Conservation (phyloP, 2,113 vertebrate species). For the Myodes glareolus region DNA sequence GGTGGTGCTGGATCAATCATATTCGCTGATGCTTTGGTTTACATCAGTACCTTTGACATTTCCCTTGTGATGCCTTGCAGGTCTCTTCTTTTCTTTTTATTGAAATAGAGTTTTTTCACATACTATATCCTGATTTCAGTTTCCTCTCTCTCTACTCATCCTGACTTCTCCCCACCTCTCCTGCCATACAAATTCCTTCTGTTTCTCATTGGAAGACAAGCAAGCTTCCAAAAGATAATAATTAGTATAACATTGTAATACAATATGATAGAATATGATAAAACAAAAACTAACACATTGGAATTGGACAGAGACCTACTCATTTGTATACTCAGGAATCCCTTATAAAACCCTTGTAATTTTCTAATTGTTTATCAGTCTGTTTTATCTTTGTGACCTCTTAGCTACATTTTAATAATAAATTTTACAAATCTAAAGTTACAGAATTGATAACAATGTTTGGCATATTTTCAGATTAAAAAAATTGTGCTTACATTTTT, state of each 20-base stretch:
- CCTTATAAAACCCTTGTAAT: neutral
- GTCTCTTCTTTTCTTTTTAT: neutral
- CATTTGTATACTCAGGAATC: neutral
- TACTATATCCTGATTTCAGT: neutral
- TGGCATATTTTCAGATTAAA: neutral
- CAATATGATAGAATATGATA: neutral
- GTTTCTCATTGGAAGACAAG: neutral
- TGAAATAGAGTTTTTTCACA: neutral
- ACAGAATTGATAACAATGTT: neutral
- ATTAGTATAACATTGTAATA: neutral
- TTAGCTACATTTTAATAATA: neutral
- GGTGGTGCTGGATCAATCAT: fast-evolving
- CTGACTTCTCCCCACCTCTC: neutral
- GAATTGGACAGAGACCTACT: neutral
- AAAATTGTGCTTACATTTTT: neutral
- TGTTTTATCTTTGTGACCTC: neutral
- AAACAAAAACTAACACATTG: neutral
- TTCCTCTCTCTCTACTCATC: neutral
- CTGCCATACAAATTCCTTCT: neutral
- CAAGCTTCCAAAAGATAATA: neutral
- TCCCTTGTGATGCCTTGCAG: neutral
- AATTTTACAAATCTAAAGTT: neutral
- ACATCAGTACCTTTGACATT: neutral
- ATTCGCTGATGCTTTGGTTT: neutral
- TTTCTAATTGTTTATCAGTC: neutral